Conservation (phyloP, 2,888 invertebrate genomes). For the Scaptodrosophila latifasciaeformis region DNA sequence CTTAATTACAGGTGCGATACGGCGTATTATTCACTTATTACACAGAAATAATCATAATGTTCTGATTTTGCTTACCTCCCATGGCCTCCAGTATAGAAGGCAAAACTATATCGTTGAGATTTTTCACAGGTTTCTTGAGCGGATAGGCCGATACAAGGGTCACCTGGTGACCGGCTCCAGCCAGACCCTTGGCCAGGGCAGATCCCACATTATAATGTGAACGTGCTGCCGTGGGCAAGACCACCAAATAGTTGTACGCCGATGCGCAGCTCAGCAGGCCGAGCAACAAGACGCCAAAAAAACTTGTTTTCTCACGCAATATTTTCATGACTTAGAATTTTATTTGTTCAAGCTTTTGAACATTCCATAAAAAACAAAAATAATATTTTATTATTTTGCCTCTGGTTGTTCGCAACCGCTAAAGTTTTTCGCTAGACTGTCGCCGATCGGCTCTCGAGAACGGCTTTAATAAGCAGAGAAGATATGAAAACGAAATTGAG, state of each 20-base stretch:
- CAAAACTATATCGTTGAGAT: constrained; percentile 55
- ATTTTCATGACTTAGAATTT: not conserved
- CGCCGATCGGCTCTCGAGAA: too few relatives aligned
- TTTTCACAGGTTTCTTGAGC: constrained; percentile 58
- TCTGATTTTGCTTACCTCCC: constrained; percentile 33
- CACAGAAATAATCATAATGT: too few relatives aligned
- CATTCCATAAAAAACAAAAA: too few relatives aligned
- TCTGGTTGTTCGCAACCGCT: too few relatives aligned
- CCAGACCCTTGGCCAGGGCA: constrained; percentile 70
- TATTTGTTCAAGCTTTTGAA: not conserved
- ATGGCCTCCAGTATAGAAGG: constrained; percentile 31
- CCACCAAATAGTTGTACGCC: constrained; percentile 53
- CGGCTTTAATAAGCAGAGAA: too few relatives aligned
- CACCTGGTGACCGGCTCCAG: constrained; percentile 72
- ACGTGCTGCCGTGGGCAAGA: constrained; percentile 54
- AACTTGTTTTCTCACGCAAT: constrained; percentile 41
- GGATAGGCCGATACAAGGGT: constrained; percentile 70
- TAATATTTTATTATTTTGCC: too few relatives aligned
- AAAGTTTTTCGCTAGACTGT: too few relatives aligned
- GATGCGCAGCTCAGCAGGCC: constrained; percentile 38
- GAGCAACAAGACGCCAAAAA: constrained; percentile 27
- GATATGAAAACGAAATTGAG: too few relatives aligned
- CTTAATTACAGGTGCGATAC: too few relatives aligned
- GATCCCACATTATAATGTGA: constrained; percentile 71
- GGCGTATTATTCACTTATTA: too few relatives aligned